Evolutionary conservation across 2,888 invertebrate genomes (phyloP).

Genomic region (Caenorhabditis uteleia): DNA sequence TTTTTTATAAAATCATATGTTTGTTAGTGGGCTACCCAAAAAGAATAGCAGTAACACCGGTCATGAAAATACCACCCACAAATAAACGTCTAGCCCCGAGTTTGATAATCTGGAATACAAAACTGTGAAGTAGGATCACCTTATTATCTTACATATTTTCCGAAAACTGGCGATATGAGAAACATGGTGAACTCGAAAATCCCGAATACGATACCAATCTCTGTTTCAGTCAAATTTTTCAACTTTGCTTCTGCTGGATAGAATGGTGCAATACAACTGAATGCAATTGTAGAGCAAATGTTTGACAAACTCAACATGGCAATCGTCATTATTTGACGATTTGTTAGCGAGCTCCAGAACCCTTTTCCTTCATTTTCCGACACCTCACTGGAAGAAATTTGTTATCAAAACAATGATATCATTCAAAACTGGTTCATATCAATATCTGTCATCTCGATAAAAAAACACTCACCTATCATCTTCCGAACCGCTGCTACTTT

Average conservation of each 20-base stretch:
- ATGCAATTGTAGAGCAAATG: constrained; percentile 67
- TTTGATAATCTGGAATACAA: constrained; percentile 75
- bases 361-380: too few species aligned
- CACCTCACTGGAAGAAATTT: too few species aligned
- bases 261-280: constrained; percentile 69
- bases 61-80: constrained; percentile 83
- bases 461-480: neutral
- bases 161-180: constrained; percentile 67
- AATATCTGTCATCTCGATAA: neutral
- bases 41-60: constrained; percentile 82
- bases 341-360: too few species aligned
- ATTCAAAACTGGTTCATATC: too few species aligned
- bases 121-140: too few species aligned
- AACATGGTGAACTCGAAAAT: constrained; percentile 68
- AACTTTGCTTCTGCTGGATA: constrained; percentile 65
- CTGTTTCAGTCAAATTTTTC: constrained; percentile 65
- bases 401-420: too few species aligned
- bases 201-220: constrained; percentile 69
- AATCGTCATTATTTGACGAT: constrained; percentile 58
- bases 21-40: constrained; percentile 74
- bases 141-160: constrained; percentile 68
- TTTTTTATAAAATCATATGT: neutral
- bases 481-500: constrained; percentile 4
- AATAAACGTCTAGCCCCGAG: constrained; percentile 83
- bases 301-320: constrained; percentile 67